Evolutionary conservation across 2,797 vertebrate species (phyloP), one percentile per base, ranked within the genome.

Genomic region (Austrolebias charrua): DNA sequence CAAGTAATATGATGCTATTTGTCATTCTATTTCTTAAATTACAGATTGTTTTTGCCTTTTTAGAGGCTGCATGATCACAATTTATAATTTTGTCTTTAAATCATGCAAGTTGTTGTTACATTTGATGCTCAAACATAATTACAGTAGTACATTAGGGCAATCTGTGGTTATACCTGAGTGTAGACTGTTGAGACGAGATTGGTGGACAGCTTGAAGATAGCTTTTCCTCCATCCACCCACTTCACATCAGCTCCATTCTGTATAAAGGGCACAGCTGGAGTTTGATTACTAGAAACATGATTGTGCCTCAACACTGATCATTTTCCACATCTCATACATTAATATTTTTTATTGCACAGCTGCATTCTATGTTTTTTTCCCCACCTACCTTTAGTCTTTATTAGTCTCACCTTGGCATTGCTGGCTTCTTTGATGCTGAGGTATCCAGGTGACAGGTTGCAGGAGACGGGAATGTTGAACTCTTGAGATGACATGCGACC

Each of bases 201-300:
- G 28, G 95, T 95, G 7, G 95, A 94, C 40, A 98, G 91, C 90
- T 93, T 98, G 87, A 96, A 98, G 76, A 99, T 94, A 1, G 94
- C 78, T 87, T 98, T 99, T 57, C 95, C 97, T 66, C 95, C 91
- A 49, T 99, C 98, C 0, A 99, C 95, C 98, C 97, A 99, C 75
- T 98, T 98, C 56, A 98, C 80, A 69, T 99, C 97, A 44, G 93
- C 92, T 78, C 92, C 89, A 0, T 85, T 90, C 79, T 95, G 87
- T 58, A 7, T 88, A 93, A 69, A 53, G 4, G 28, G 29, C 35
- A 47, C 2, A 38, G 45, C 16, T 59, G 15, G 9, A 56, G 44
- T 10, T 31, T 33, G 4, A 65, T 55, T 38, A 38, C 18, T 48
- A 35, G 44, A 33, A 48, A 48, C n/a, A 47, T 19, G 10, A 47